These are phyloP conservation scores for Camelus dromedarius DNA, from an alignment of 2,113 vertebrate species.

Conservation along the genomic window DNA sequence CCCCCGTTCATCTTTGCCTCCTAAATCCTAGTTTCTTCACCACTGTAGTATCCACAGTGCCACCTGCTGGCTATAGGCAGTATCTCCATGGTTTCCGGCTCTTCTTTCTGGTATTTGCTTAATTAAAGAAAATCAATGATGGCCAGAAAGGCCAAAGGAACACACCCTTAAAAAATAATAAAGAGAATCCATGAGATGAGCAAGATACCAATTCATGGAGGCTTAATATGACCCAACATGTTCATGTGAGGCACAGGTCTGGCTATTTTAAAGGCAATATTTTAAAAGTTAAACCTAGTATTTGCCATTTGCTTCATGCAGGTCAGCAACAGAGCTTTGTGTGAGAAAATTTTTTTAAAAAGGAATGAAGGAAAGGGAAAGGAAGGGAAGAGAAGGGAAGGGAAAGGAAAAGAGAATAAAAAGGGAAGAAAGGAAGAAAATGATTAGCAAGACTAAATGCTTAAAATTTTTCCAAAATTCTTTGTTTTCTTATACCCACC, in stretches of 20 bases:
- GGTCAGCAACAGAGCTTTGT: not conserved
- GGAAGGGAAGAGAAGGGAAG: too few species aligned
- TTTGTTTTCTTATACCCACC: not conserved
- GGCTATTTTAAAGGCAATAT: constrained; percentile 35
- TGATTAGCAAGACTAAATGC: constrained; percentile 10
- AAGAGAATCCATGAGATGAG: not conserved
- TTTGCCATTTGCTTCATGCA: constrained; percentile 13
- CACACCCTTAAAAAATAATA: not conserved
- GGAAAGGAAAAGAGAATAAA: not conserved
- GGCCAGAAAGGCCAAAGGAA: constrained; percentile 29
- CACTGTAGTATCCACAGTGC: constrained; percentile 86
- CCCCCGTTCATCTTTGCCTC: not conserved
- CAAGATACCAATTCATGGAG: not conserved
- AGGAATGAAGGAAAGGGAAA: not conserved
- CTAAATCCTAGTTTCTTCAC: constrained; percentile 51
- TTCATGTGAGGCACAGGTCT: not conserved
- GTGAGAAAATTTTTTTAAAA: not conserved
- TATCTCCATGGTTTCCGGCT: constrained; percentile 67
- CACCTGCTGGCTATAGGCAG: constrained; percentile 85
- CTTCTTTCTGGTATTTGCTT: constrained; percentile 21
- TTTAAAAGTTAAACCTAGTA: not conserved
- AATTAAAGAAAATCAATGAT: constrained; percentile 40
- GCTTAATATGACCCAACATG: not conserved
- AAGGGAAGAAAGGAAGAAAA: not conserved
- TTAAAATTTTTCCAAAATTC: not conserved